phyloP scores from a whole-genome alignment of 2,113 vertebrate genomes.

The Chrysochloris asiatica region DNA sequence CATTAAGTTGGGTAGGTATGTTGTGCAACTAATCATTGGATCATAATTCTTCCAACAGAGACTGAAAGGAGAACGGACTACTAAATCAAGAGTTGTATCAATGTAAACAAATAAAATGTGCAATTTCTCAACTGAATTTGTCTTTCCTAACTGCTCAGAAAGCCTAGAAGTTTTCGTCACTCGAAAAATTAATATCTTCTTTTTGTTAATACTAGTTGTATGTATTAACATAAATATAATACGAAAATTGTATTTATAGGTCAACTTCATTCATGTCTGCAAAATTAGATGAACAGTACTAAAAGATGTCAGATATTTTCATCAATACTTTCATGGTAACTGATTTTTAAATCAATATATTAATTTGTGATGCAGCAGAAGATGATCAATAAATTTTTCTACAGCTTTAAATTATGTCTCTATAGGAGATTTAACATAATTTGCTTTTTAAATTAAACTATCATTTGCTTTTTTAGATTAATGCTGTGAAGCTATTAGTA shows the following conservation, averaged over 20 bases:
- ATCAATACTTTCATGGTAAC: neutral
- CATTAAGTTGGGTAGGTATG: no score
- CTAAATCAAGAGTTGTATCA: neutral
- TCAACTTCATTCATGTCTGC: neutral
- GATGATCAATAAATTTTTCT: neutral
- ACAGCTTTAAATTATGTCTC: neutral
- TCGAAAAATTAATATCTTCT: neutral
- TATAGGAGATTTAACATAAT: neutral
- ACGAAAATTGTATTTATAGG: neutral
- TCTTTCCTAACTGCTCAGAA: neutral
- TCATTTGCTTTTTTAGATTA: conserved; percentile 23
- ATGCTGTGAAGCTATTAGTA: neutral
- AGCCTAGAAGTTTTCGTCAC: neutral
- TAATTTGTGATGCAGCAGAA: neutral
- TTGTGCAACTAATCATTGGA: no score
- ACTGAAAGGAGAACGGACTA: neutral
- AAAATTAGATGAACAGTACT: neutral
- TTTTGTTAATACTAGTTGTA: neutral
- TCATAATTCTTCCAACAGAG: neutral
- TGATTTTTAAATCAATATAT: neutral
- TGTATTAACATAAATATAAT: neutral
- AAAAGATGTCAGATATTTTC: neutral
- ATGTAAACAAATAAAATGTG: neutral
- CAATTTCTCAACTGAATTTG: neutral
- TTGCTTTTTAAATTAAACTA: neutral